phyloP scores from a whole-genome alignment of 2,888 invertebrate species.

The Heliconius sara region DNA sequence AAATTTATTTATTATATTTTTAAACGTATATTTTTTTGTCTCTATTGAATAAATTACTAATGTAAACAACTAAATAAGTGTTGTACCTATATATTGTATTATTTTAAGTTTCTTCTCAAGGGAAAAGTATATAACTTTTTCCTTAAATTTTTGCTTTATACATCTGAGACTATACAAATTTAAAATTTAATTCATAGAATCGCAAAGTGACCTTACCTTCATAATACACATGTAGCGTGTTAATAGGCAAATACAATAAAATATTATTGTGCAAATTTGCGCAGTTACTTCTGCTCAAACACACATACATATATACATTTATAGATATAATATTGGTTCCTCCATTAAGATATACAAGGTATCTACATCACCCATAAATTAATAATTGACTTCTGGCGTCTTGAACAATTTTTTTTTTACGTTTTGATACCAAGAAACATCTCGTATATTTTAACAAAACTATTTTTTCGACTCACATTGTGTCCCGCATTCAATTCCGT shows the following conservation, averaged over 20 bases:
- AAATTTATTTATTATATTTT: too few relatives aligned
- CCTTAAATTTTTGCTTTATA: background rate
- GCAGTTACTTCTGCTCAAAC: background rate
- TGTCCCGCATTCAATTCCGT: too few relatives aligned
- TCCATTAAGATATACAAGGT: background rate
- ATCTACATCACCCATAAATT: background rate
- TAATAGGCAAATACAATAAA: constrained; percentile 19
- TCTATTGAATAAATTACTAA: too few relatives aligned
- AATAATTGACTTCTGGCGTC: background rate
- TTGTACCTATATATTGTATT: too few relatives aligned
- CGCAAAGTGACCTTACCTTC: constrained; percentile 6
- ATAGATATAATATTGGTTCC: background rate
- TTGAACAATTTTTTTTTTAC: too few relatives aligned
- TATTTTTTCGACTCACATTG: too few relatives aligned
- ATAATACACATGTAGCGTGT: constrained; percentile 1
- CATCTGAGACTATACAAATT: background rate
- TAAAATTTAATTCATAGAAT: background rate
- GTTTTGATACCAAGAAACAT: too few relatives aligned
- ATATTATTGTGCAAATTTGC: constrained; percentile 9
- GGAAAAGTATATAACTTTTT: background rate
- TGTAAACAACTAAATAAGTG: too few relatives aligned
- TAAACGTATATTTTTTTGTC: too few relatives aligned
- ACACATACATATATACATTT: background rate
- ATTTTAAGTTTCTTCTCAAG: too few relatives aligned
- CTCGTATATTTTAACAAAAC: too few relatives aligned